A percentile compares a stretch with the other conserved stretches of the same genome.
Evolutionary conservation across 2,888 invertebrate species (phyloP).

Genomic region (Caenorhabditis auriculariae): DNA sequence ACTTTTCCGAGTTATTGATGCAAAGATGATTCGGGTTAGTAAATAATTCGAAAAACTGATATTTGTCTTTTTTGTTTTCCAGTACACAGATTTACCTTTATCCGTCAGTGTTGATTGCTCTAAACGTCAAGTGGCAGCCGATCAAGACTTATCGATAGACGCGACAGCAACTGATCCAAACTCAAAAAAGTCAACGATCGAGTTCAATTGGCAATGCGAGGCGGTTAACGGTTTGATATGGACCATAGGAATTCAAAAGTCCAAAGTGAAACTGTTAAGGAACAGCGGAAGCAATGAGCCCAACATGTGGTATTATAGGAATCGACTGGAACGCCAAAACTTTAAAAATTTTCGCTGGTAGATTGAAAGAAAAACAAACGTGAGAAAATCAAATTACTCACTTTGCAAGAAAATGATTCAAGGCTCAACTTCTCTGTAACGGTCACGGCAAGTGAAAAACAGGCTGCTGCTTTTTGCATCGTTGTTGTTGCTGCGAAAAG

Average conservation of each 20-base stretch:
- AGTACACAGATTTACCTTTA: conserved; percentile 21
- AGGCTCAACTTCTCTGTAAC: conserved; percentile 21
- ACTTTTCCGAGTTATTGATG: conserved; percentile 9
- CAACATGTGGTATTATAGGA: conserved; percentile 9
- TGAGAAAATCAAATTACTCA: background rate
- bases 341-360: conserved; percentile 8
- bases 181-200: conserved; percentile 7
- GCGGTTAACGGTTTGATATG: conserved; percentile 9
- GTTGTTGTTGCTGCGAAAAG: conserved; percentile 16
- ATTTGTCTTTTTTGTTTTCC: background rate
- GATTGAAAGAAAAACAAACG: conserved; percentile 6
- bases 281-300: too few species aligned
- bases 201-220: conserved; percentile 13
- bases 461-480: conserved; percentile 15
- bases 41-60: background rate
- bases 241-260: too few species aligned
- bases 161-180: conserved; percentile 15
- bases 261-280: too few species aligned
- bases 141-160: conserved; percentile 10
- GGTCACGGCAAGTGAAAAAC: conserved; percentile 8
- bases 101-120: conserved; percentile 17
- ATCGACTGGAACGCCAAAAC: background rate
- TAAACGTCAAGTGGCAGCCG: conserved; percentile 15
- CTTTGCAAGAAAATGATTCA: background rate
- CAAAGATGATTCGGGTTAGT: conserved; percentile 20